These are phyloP conservation scores for Grallaria varia DNA, from an alignment of 2,113 vertebrate genomes.

Conservation along the genomic window DNA sequence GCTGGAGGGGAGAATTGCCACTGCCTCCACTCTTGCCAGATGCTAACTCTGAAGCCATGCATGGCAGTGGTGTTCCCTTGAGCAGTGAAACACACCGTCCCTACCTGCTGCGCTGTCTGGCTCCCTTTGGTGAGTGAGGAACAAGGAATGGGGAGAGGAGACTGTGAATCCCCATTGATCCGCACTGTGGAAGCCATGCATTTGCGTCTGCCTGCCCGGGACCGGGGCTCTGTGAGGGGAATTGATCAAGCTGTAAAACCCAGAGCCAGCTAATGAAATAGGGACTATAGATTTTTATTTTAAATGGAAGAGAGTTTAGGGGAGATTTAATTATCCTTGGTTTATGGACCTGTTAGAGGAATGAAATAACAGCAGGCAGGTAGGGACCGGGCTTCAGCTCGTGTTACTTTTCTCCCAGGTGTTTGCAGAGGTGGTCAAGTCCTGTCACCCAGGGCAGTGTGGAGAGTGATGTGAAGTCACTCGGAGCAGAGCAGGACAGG, in stretches of 20 bases:
- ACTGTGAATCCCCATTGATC: slow-evolving; percentile 26
- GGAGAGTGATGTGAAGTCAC: not conserved
- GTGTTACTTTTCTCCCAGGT: not conserved
- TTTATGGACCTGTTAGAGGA: slow-evolving; percentile 54
- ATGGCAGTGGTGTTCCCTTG: not conserved
- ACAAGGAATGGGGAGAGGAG: not conserved
- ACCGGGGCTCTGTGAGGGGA: slow-evolving; percentile 2
- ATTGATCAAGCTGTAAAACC: slow-evolving; percentile 67
- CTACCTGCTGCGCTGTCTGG: rapidly evolving
- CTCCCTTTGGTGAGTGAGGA: not conserved
- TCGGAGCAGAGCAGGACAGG: not conserved
- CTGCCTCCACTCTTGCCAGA: not conserved
- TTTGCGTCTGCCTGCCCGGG: not conserved
- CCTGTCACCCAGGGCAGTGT: not conserved
- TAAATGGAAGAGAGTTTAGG: slow-evolving; percentile 56
- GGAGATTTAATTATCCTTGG: slow-evolving; percentile 57
- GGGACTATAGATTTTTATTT: slow-evolving; percentile 65
- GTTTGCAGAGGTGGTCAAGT: not conserved
- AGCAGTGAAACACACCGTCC: not conserved
- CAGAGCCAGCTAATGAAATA: slow-evolving; percentile 55
- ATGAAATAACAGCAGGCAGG: slow-evolving; percentile 45
- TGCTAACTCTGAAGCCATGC: rapidly evolving
- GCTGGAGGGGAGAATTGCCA: not conserved
- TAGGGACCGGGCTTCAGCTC: not conserved
- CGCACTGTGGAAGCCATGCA: not conserved